These are phyloP conservation scores for Sarcophaga bullata DNA, from an alignment of 1,140 invertebrate species.

Conservation along the genomic window DNA sequence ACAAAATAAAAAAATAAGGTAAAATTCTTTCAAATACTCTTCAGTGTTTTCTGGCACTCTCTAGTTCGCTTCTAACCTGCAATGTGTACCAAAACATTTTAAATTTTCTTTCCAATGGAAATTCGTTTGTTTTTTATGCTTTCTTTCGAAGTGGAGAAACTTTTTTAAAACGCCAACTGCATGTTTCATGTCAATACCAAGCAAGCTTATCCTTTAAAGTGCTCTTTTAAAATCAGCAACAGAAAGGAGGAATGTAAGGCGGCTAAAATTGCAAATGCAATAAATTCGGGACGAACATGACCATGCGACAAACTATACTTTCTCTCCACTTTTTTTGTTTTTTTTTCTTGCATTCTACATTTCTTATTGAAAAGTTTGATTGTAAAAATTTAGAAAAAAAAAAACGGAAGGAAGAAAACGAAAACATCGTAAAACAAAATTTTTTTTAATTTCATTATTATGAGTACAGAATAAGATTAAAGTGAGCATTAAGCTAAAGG, in stretches of 20 bases:
- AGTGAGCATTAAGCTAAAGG: too few species aligned
- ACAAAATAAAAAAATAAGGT: background rate
- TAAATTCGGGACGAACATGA: constrained; percentile 1
- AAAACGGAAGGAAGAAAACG: too few species aligned
- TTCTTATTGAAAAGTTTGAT: too few species aligned
- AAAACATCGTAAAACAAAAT: too few species aligned
- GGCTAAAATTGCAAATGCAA: background rate
- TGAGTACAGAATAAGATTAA: too few species aligned
- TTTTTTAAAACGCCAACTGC: background rate
- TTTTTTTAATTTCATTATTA: too few species aligned
- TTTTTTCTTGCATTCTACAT: too few species aligned
- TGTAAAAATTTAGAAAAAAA: too few species aligned
- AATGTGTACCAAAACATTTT: background rate
- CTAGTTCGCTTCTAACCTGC: background rate
- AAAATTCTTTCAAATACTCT: background rate
- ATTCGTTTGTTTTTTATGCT: background rate
- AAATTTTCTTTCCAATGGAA: background rate
- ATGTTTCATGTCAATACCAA: background rate
- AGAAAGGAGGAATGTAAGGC: background rate
- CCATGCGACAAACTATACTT: background rate
- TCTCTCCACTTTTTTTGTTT: too few species aligned
- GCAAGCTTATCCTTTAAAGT: background rate
- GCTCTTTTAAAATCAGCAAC: background rate
- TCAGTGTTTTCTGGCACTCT: background rate
- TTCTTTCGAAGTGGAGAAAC: too few species aligned